phyloP scores from a whole-genome alignment of 92 coral and sea anemone genomes.

The Epizoanthus stellaris region DNA sequence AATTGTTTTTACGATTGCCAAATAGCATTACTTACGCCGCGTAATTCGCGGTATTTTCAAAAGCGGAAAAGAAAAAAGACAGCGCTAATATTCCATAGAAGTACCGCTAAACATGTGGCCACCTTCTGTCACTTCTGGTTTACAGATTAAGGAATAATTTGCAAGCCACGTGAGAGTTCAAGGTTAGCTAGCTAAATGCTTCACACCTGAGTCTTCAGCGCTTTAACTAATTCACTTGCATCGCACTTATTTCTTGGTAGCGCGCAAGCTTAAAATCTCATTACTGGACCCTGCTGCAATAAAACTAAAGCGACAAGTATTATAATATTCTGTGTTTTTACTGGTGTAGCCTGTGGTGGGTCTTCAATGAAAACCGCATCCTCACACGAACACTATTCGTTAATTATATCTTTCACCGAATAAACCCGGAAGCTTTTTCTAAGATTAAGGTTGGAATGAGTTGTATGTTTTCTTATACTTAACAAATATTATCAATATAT shows the following conservation, averaged over 20 bases:
- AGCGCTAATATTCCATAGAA: background rate
- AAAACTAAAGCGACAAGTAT: background rate
- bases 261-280: constrained; percentile 31
- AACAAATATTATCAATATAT: background rate
- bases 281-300: background rate
- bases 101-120: constrained; percentile 28
- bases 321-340: background rate
- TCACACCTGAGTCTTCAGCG: constrained; percentile 12
- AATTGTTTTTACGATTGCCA: background rate
- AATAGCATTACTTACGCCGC: background rate
- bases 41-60: constrained; percentile 10
- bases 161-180: constrained; percentile 5
- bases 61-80: background rate
- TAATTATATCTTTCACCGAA: constrained; percentile 35
- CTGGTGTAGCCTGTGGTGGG: constrained; percentile 29
- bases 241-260: constrained; percentile 20
- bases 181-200: constrained; percentile 3
- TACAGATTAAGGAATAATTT: constrained; percentile 31
- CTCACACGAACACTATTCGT: constrained; percentile 1
- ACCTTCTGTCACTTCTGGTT: constrained; percentile 42
- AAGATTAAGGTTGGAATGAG: background rate
- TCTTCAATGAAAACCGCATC: background rate
- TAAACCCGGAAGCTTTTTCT: constrained; percentile 31
- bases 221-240: background rate
- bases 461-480: background rate